A percentile compares a stretch with the other conserved stretches of the same genome.
These are phyloP conservation scores for Cataglyphis hispanica DNA, from an alignment of 1,140 invertebrate species.

Conservation along the genomic window DNA sequence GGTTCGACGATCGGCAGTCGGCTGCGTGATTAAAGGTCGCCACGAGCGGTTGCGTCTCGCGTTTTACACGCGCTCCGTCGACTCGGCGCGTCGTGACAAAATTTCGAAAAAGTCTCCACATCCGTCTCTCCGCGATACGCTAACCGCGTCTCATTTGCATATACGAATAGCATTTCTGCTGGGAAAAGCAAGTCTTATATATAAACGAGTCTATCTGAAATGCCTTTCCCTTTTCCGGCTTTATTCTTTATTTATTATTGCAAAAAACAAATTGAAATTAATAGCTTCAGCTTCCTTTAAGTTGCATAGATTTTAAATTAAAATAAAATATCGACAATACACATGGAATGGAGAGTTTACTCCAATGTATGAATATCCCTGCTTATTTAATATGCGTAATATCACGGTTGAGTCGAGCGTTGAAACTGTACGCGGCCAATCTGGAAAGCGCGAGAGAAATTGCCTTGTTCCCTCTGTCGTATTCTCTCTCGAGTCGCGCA, in stretches of 20 bases:
- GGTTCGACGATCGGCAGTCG: conserved; percentile 35
- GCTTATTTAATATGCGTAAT: conserved; percentile 9
- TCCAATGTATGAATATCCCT: not conserved
- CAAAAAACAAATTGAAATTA: not conserved
- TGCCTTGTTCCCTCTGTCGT: conserved; percentile 64
- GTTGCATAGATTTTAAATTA: not conserved
- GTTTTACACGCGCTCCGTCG: conserved; percentile 30
- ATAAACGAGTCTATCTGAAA: too few relatives aligned
- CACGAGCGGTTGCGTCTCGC: conserved; percentile 47
- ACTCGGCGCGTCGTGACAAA: conserved; percentile 28
- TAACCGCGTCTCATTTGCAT: conserved; percentile 32
- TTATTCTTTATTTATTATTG: not conserved
- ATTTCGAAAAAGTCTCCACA: conserved; percentile 55
- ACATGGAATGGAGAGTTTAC: too few relatives aligned
- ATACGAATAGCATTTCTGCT: not conserved
- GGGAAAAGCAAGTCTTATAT: not conserved
- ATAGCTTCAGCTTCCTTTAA: not conserved
- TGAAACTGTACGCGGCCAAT: conserved; percentile 50
- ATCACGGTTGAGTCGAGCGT: not conserved
- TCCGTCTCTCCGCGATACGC: not conserved
- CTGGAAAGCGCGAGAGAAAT: conserved; percentile 73
- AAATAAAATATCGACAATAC: not conserved
- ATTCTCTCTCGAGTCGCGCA: conserved; percentile 65
- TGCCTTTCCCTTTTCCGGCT: not conserved
- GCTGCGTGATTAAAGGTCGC: conserved; percentile 54